Conservation (phyloP, 2,797 vertebrate species). For the Sebastes itinus region DNA sequence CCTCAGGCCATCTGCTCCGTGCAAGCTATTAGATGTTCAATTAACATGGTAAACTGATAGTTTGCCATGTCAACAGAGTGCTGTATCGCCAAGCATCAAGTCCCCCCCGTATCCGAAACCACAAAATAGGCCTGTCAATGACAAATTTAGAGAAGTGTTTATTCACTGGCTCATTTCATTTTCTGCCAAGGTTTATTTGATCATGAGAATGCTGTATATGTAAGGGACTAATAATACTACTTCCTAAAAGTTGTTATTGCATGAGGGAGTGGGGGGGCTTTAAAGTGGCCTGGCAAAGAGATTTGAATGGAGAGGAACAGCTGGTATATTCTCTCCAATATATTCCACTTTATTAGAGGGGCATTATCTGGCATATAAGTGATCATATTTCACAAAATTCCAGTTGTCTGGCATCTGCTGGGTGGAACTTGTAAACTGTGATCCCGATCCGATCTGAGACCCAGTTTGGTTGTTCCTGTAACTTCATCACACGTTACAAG, state of each 20-base stretch:
- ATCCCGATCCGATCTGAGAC: slow-evolving; percentile 40
- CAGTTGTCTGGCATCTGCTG: slow-evolving; percentile 57
- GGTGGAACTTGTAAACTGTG: slow-evolving; percentile 47
- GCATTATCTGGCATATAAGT: slow-evolving; percentile 41
- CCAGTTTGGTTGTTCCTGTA: slow-evolving; percentile 20
- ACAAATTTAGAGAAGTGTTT: slow-evolving; percentile 68
- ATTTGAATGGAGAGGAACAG: slow-evolving; percentile 48
- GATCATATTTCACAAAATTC: slow-evolving; percentile 66
- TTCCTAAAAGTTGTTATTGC: slow-evolving; percentile 55
- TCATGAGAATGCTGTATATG: slow-evolving; percentile 43
- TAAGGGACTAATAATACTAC: slow-evolving; percentile 54
- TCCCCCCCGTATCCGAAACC: slow-evolving; percentile 35
- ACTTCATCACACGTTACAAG: slow-evolving; percentile 34
- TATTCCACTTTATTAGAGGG: slow-evolving; percentile 55
- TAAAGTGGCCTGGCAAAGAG: slow-evolving; percentile 4
- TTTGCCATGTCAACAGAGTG: slow-evolving; percentile 69
- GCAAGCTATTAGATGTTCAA: slow-evolving; percentile 74
- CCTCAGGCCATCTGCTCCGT: slow-evolving; percentile 68
- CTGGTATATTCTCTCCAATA: slow-evolving; percentile 50
- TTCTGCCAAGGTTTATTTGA: slow-evolving; percentile 60
- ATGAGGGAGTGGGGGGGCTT: not conserved
- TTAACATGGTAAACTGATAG: slow-evolving; percentile 76
- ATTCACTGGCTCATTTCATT: slow-evolving; percentile 56
- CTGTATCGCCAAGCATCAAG: slow-evolving; percentile 50
- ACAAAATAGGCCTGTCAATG: slow-evolving; percentile 52